Conservation (phyloP, 2,888 invertebrate genomes). For the Chrysodeixis includens region DNA sequence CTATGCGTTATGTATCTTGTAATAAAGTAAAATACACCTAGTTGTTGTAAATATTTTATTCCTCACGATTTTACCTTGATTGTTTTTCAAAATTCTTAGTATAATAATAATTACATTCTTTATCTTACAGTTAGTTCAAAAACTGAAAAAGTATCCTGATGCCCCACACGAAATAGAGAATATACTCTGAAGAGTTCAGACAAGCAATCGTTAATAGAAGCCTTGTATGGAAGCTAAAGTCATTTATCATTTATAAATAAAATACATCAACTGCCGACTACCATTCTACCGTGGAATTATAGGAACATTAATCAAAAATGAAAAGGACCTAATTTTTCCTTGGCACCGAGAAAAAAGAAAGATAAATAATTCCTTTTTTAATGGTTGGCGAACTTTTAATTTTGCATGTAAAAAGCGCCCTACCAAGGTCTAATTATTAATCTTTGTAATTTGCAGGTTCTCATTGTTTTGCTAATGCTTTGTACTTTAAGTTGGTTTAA, state of each 20-base stretch:
- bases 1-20: background rate
- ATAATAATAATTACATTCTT: conserved; percentile 8
- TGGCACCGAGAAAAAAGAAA: conserved; percentile 34
- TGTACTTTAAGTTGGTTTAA: conserved; percentile 15
- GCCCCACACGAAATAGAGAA: conserved; percentile 12
- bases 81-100: background rate
- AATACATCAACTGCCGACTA: conserved; percentile 28
- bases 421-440: conserved; percentile 18
- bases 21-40: background rate
- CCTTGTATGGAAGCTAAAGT: conserved; percentile 21
- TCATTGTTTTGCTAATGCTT: conserved; percentile 27
- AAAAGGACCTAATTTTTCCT: conserved; percentile 40
- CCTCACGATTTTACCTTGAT: background rate
- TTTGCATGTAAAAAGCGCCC: conserved; percentile 21
- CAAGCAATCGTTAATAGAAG: conserved; percentile 28
- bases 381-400: conserved; percentile 37
- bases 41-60: background rate
- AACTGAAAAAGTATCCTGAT: conserved; percentile 15
- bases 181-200: conserved; percentile 19
- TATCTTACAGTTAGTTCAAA: conserved; percentile 27
- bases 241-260: conserved; percentile 45
- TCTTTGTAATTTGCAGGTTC: conserved; percentile 22
- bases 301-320: conserved; percentile 54
- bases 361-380: conserved; percentile 42
- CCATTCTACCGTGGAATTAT: conserved; percentile 48